phyloP scores from a whole-genome alignment of 2,888 invertebrate species.

The Kryphioiulus occultus region DNA sequence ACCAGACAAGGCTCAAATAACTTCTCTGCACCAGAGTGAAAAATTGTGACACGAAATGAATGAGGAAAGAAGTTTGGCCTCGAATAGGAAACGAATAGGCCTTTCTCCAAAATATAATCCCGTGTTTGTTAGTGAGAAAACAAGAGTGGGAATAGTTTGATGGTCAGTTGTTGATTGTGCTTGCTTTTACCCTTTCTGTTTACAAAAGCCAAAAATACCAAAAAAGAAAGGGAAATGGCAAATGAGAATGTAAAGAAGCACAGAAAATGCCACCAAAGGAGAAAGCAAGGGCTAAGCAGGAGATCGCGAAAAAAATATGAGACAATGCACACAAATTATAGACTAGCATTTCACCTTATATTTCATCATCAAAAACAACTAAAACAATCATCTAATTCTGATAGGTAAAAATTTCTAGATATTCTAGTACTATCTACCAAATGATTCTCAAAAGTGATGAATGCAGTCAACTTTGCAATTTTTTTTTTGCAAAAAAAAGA shows the following conservation, averaged over 20 bases:
- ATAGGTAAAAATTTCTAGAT: no score
- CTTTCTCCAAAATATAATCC: background rate
- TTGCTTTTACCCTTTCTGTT: conserved; percentile 45
- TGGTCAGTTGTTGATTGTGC: conserved; percentile 45
- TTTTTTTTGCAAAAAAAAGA: no score
- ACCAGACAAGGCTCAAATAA: background rate
- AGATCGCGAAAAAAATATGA: background rate
- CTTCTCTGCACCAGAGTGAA: background rate
- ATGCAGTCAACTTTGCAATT: no score
- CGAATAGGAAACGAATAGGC: background rate
- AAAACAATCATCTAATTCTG: no score
- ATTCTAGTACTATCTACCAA: no score
- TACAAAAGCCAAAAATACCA: background rate
- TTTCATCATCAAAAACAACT: background rate
- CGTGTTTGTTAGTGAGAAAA: background rate
- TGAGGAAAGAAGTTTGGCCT: background rate
- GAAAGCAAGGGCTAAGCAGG: background rate
- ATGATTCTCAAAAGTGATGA: no score
- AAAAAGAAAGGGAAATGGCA: background rate
- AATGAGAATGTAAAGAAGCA: background rate
- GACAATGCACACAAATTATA: background rate
- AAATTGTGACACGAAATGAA: background rate
- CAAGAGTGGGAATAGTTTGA: conserved; percentile 28
- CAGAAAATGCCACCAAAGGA: background rate
- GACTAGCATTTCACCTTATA: background rate